These are phyloP conservation scores for Cochlearius cochlearius DNA, from an alignment of 2,113 vertebrate genomes.

Conservation along the genomic window DNA sequence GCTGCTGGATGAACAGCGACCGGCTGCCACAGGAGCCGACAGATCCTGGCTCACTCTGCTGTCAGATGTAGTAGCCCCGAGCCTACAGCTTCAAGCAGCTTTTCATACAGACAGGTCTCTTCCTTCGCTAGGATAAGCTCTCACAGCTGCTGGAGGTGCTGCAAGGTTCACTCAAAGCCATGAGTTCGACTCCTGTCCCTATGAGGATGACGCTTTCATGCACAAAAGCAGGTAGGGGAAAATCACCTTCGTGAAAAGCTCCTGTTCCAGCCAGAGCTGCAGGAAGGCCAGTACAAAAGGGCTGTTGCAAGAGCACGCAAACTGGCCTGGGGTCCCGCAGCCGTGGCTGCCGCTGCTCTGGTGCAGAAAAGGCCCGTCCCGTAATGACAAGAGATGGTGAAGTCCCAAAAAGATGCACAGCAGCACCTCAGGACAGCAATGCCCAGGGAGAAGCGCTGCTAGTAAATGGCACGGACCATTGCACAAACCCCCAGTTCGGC, in stretches of 20 bases:
- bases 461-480: neutral
- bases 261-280: neutral
- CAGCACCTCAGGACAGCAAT: neutral
- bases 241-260: neutral
- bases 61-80: neutral
- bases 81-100: neutral
- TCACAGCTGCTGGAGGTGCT: neutral
- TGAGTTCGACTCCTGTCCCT: accelerated
- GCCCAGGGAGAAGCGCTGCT: neutral
- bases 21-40: neutral
- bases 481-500: neutral
- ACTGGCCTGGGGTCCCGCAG: neutral
- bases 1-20: neutral
- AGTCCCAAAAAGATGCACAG: neutral
- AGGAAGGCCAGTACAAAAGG: neutral
- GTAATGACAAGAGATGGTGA: neutral
- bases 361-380: neutral
- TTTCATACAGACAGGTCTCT: neutral
- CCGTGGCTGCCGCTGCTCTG: accelerated
- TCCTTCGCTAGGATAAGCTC: neutral
- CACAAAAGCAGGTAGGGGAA: neutral
- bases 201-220: accelerated
- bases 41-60: neutral
- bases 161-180: neutral
- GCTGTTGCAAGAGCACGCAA: neutral